phyloP scores from a whole-genome alignment of 2,113 vertebrate genomes.

The Rostratula benghalensis region DNA sequence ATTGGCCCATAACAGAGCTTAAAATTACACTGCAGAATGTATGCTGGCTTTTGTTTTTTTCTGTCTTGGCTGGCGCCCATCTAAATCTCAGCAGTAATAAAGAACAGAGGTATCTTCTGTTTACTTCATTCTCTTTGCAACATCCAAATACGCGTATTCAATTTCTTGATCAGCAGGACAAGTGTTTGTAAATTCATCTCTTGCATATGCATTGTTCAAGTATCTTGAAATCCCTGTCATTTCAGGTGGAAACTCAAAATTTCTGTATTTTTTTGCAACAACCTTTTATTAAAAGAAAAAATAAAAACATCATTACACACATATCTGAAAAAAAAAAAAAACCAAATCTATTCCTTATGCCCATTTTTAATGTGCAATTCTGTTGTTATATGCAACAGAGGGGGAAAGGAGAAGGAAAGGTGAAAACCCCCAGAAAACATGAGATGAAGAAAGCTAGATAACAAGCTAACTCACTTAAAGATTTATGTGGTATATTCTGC shows the following conservation, averaged over 20 bases:
- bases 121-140: constrained; percentile 89
- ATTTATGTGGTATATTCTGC: not conserved
- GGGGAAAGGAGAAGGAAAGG: not conserved
- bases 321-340: not conserved
- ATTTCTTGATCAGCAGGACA: constrained; percentile 93
- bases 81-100: not conserved
- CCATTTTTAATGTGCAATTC: not conserved
- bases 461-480: not conserved
- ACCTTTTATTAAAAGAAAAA: constrained; percentile 75
- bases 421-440: not conserved
- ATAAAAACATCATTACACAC: not conserved
- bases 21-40: not conserved
- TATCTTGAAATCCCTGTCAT: constrained; percentile 92
- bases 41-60: not conserved
- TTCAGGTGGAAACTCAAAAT: constrained; percentile 89
- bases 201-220: constrained; percentile 85
- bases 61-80: not conserved
- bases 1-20: constrained; percentile 6
- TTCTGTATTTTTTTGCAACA: constrained; percentile 91
- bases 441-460: not conserved
- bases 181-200: constrained; percentile 93
- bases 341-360: not conserved
- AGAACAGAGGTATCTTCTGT: not conserved
- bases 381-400: fast-evolving
- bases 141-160: constrained; percentile 86